Conservation (phyloP, 2,888 invertebrate species). For the Nomada goodeniana region DNA sequence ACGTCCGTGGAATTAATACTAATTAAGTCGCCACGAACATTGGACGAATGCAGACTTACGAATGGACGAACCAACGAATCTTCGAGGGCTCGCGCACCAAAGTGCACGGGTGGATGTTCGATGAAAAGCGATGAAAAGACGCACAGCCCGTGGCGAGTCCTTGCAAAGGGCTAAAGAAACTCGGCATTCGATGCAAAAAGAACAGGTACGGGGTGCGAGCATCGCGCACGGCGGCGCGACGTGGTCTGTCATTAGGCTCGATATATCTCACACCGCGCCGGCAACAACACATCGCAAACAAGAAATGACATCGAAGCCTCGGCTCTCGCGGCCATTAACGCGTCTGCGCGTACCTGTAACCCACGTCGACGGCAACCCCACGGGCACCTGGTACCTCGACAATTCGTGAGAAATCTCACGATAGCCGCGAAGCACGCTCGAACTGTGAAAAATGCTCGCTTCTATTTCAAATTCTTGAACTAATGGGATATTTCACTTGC, state of each 20-base stretch:
- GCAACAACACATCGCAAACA: conserved; percentile 74
- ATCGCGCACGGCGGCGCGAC: conserved; percentile 60
- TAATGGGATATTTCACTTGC: neutral
- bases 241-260: conserved; percentile 77
- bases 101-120: neutral
- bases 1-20: too few species aligned
- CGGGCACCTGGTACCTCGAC: conserved; percentile 47
- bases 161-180: conserved; percentile 13
- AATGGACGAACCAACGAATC: too few species aligned
- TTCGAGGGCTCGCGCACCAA: too few species aligned
- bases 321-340: conserved; percentile 73
- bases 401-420: conserved; percentile 71
- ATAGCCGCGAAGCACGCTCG: neutral
- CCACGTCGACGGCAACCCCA: conserved; percentile 53
- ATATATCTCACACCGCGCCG: conserved; percentile 71
- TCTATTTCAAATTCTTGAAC: neutral
- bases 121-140: conserved; percentile 22
- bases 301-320: conserved; percentile 74
- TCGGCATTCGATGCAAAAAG: conserved; percentile 41
- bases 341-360: conserved; percentile 74
- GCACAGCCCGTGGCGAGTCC: neutral
- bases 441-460: neutral
- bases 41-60: too few species aligned
- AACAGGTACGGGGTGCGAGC: conserved; percentile 42
- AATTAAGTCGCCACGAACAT: too few species aligned